Evolutionary conservation across 2,888 invertebrate genomes (phyloP).

Genomic region (Brenthis ino): DNA sequence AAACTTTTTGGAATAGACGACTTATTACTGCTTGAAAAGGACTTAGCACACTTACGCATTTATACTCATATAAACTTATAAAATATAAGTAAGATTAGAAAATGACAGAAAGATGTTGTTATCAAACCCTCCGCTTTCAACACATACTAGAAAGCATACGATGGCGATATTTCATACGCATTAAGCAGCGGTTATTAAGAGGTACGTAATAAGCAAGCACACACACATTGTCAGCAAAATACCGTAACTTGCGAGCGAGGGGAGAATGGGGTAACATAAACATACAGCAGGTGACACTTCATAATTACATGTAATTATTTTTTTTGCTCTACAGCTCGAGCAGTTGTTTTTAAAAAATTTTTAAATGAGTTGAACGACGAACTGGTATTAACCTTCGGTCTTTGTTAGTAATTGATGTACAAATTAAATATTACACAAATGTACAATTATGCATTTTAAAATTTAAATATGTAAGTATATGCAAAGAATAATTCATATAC

Average conservation of each 20-base stretch:
- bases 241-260: conserved; percentile 31
- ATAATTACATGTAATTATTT: conserved; percentile 42
- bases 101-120: conserved; percentile 1
- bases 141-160: conserved; percentile 10
- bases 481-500: no score
- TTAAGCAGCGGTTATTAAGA: conserved; percentile 28
- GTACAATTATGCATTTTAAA: no score
- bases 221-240: conserved; percentile 28
- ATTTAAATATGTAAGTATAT: no score
- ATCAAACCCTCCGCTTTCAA: conserved; percentile 13
- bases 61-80: neutral
- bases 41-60: no score
- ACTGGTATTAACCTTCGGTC: conserved; percentile 24
- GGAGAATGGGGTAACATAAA: conserved; percentile 37
- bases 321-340: conserved; percentile 29
- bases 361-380: conserved; percentile 29
- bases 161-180: conserved; percentile 18
- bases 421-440: conserved; percentile 2
- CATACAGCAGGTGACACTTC: conserved; percentile 42
- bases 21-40: no score
- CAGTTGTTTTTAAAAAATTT: conserved; percentile 37
- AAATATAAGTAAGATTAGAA: conserved; percentile 2
- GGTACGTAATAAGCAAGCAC: conserved; percentile 22
- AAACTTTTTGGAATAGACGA: no score
- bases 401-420: conserved; percentile 13